phyloP scores from a whole-genome alignment of 2,888 invertebrate species.

The Chloroclystis v-ata region DNA sequence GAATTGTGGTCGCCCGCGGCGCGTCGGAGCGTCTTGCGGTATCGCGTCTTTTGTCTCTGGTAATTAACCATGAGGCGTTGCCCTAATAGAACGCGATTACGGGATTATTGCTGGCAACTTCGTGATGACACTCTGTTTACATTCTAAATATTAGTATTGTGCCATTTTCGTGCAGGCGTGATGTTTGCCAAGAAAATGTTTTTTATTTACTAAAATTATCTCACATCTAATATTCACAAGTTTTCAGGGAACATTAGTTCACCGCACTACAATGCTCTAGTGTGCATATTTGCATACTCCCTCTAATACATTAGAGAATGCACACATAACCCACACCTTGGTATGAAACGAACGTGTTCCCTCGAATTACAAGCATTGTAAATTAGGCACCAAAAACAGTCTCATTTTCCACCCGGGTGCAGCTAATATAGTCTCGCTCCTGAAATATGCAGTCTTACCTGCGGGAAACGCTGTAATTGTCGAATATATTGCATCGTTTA shows the following conservation, averaged over 20 bases:
- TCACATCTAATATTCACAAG: neutral
- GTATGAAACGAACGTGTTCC: conserved; percentile 53
- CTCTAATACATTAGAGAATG: conserved; percentile 56
- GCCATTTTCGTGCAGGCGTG: too few relatives aligned
- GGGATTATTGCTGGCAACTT: neutral
- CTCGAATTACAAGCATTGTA: conserved; percentile 64
- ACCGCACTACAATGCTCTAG: conserved; percentile 40
- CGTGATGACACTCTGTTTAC: neutral
- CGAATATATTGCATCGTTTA: conserved; percentile 72
- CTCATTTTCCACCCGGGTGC: conserved; percentile 79
- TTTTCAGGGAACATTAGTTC: conserved; percentile 34
- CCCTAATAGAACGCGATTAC: conserved; percentile 5
- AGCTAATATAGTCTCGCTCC: conserved; percentile 74
- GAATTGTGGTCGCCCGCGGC: conserved; percentile 54
- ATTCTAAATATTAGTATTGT: neutral
- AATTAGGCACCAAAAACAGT: conserved; percentile 73
- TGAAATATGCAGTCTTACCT: conserved; percentile 74
- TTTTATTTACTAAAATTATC: too few relatives aligned
- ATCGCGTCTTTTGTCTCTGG: conserved; percentile 19
- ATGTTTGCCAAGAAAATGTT: too few relatives aligned
- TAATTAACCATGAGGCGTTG: conserved; percentile 21
- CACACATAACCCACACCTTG: conserved; percentile 46
- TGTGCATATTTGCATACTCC: conserved; percentile 53
- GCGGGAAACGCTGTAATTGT: conserved; percentile 73
- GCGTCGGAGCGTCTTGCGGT: conserved; percentile 26